These are phyloP conservation scores for Poeciliopsis gracilis DNA, from an alignment of 2,797 vertebrate genomes.

Conservation along the genomic window DNA sequence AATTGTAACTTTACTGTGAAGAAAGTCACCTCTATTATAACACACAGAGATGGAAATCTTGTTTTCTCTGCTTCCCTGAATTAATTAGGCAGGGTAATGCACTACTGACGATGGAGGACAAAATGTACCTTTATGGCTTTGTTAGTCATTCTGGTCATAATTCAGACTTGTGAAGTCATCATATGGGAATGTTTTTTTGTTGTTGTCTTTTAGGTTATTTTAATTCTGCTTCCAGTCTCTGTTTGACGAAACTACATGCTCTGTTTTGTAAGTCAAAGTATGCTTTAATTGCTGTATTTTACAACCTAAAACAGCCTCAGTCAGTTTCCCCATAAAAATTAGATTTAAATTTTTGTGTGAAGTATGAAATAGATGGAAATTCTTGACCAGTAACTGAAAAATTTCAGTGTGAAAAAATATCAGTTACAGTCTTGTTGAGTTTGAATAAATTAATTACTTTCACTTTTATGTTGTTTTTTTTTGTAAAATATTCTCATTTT, in stretches of 20 bases:
- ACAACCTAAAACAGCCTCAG: neutral
- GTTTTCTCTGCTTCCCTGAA: slow-evolving; percentile 40
- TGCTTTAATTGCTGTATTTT: neutral
- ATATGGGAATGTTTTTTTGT: slow-evolving; percentile 36
- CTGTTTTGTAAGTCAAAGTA: slow-evolving; percentile 17
- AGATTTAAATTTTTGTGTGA: neutral
- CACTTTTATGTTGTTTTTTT: neutral
- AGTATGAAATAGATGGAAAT: neutral
- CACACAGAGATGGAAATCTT: slow-evolving; percentile 40
- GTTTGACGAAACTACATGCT: slow-evolving; percentile 42
- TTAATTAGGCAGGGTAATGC: slow-evolving; percentile 47
- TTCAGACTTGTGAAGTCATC: slow-evolving; percentile 18
- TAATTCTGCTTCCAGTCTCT: slow-evolving; percentile 37
- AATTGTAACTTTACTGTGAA: slow-evolving; percentile 44
- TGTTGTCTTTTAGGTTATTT: slow-evolving; percentile 32
- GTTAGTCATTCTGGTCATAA: slow-evolving; percentile 38
- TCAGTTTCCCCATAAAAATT: neutral
- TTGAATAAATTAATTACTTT: neutral
- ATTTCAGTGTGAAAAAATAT: neutral
- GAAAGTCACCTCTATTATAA: slow-evolving; percentile 40
- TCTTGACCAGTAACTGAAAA: neutral
- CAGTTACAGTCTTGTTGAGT: neutral
- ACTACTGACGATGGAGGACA: slow-evolving; percentile 34
- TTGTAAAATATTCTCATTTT: no score
- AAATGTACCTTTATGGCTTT: slow-evolving; percentile 29